These are phyloP conservation scores for Homarus gammarus DNA, from an alignment of 2,888 invertebrate genomes.

Conservation along the genomic window DNA sequence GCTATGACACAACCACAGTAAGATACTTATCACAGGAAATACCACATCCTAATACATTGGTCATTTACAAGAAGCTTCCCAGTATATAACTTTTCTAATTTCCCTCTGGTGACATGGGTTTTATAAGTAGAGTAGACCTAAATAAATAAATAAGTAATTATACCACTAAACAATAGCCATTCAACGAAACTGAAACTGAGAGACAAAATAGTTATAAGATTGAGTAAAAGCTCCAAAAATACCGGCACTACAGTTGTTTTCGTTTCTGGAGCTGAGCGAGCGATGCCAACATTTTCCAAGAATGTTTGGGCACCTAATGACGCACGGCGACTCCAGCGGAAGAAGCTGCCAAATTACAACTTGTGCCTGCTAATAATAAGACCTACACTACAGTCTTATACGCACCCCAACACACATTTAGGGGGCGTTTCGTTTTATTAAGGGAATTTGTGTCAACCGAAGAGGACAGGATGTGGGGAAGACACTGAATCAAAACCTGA, in stretches of 20 bases:
- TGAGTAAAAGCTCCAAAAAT: neutral
- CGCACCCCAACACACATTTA: too few relatives aligned
- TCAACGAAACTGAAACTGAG: neutral
- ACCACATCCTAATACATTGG: neutral
- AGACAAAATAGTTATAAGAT: neutral
- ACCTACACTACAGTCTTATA: too few relatives aligned
- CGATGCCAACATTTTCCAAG: conserved; percentile 12
- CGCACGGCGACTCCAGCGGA: neutral
- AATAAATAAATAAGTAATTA: neutral
- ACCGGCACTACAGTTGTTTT: neutral
- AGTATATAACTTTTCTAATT: neutral
- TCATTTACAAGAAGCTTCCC: neutral
- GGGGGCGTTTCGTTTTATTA: too few relatives aligned
- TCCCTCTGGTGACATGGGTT: too few relatives aligned
- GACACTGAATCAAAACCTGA: too few relatives aligned
- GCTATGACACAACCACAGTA: neutral
- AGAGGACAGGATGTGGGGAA: too few relatives aligned
- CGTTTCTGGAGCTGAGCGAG: neutral
- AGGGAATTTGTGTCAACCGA: too few relatives aligned
- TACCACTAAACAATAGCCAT: neutral
- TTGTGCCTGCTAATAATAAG: neutral
- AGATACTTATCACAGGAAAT: neutral
- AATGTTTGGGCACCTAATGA: neutral
- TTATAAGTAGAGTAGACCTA: too few relatives aligned
- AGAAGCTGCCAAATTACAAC: neutral